Conservation (phyloP, 2,888 invertebrate species). For the Drosophila trichaetosa region DNA sequence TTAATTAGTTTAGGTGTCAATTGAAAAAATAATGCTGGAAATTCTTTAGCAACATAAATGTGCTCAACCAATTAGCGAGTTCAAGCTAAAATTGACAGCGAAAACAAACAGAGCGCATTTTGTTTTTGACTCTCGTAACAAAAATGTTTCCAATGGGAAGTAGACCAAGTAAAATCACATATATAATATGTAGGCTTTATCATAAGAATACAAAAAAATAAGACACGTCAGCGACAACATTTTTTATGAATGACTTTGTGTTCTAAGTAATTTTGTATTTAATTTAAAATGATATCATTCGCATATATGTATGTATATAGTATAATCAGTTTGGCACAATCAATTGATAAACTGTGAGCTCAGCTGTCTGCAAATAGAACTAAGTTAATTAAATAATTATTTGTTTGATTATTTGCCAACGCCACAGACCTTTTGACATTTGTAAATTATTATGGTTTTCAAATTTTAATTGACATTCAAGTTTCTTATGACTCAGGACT, state of each 20-base stretch:
- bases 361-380: conserved; percentile 12
- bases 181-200: not conserved
- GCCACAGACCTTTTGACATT: conserved; percentile 22
- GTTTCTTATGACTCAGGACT: not conserved
- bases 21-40: conserved; percentile 7
- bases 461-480: conserved; percentile 5
- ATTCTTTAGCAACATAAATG: conserved; percentile 28
- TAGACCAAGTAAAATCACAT: conserved; percentile 8
- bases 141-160: conserved; percentile 21
- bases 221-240: conserved; percentile 13
- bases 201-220: conserved; percentile 18
- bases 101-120: conserved; percentile 11
- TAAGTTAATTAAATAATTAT: conserved; percentile 32
- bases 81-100: conserved; percentile 51
- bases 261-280: conserved; percentile 17
- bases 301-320: not conserved
- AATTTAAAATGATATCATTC: conserved; percentile 47
- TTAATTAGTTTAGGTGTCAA: conserved; percentile 22
- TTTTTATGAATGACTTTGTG: conserved; percentile 29
- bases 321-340: conserved; percentile 10
- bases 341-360: conserved; percentile 28
- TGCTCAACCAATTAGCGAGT: conserved; percentile 44
- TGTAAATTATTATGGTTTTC: conserved; percentile 1
- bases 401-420: not conserved
- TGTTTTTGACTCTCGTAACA: conserved; percentile 1